A percentile compares a stretch with the other conserved stretches of the same genome.
These are phyloP conservation scores for Drosophila rhopaloa DNA, from an alignment of 1,140 invertebrate species.

Conservation along the genomic window DNA sequence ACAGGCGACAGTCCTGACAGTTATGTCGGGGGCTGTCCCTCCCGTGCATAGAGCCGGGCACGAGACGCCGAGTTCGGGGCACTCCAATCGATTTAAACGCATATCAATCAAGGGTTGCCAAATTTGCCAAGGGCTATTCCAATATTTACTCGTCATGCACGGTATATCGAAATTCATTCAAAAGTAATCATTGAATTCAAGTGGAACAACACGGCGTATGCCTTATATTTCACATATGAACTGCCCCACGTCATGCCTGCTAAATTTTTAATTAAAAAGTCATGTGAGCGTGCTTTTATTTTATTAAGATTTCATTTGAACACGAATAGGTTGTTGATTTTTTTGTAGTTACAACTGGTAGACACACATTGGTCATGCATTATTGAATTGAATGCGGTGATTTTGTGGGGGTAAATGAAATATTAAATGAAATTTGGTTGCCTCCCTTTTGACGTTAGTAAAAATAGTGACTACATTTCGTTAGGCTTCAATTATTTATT, in stretches of 20 bases:
- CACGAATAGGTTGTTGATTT: conserved; percentile 16
- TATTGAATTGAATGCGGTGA: conserved; percentile 31
- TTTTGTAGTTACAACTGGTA: conserved; percentile 10
- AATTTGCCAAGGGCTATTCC: conserved; percentile 51
- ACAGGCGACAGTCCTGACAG: conserved; percentile 37
- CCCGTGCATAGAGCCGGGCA: conserved; percentile 25
- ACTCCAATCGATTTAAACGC: conserved; percentile 58
- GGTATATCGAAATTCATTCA: conserved; percentile 33
- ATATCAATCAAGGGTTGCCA: conserved; percentile 66
- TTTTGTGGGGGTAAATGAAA: conserved; percentile 26
- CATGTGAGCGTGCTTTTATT: conserved; percentile 16
- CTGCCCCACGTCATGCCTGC: conserved; percentile 2
- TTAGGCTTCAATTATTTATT: conserved; percentile 26
- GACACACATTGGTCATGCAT: conserved; percentile 26
- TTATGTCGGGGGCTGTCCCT: conserved; percentile 18
- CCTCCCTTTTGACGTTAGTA: not conserved
- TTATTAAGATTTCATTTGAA: conserved; percentile 12
- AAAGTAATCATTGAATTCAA: conserved; percentile 31
- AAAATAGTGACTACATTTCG: conserved; percentile 5
- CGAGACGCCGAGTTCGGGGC: conserved; percentile 13
- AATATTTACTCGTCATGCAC: conserved; percentile 64
- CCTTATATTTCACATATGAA: conserved; percentile 64
- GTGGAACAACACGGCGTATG: conserved; percentile 53
- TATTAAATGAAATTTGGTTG: conserved; percentile 7
- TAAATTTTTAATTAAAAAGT: conserved; percentile 65